Percentiles rank a stretch among this genome's conserved stretches.
phyloP scores from a whole-genome alignment of 2,888 invertebrate species.

The Nemapogon koenigi region DNA sequence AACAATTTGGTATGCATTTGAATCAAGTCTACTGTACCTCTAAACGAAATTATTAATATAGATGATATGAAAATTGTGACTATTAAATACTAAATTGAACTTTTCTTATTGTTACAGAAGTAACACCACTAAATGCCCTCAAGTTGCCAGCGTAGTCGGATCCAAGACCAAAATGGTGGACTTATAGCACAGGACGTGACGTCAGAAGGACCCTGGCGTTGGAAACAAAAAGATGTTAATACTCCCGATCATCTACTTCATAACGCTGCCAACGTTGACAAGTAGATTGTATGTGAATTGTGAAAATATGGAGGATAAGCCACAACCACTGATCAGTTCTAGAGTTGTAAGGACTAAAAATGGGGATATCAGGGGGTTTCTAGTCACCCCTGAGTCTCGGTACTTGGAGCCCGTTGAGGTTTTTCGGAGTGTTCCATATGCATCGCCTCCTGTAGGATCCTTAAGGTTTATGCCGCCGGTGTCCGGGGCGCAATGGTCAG shows the following conservation, averaged over 20 bases:
- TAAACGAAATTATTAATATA: no score
- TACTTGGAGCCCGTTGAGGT: constrained; percentile 90
- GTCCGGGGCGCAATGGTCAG: constrained; percentile 90
- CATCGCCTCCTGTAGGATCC: constrained; percentile 87
- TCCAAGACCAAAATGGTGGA: constrained; percentile 39
- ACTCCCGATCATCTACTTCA: constrained; percentile 48
- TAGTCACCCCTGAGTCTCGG: constrained; percentile 81
- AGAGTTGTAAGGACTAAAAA: constrained; percentile 88
- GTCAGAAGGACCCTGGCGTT: constrained; percentile 36
- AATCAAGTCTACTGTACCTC: no score
- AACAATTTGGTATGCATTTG: no score
- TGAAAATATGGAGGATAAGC: constrained; percentile 42
- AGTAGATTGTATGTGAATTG: constrained; percentile 48
- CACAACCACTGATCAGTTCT: constrained; percentile 71
- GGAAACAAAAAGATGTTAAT: constrained; percentile 54
- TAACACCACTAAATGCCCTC: constrained; percentile 38
- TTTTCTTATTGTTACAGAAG: constrained; percentile 39
- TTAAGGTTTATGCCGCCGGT: constrained; percentile 97
- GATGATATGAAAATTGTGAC: no score
- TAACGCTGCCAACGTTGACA: constrained; percentile 56
- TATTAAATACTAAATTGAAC: no score
- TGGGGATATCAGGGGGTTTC: constrained; percentile 85
- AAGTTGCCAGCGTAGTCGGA: constrained; percentile 24
- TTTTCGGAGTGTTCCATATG: constrained; percentile 93
- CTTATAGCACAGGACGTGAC: constrained; percentile 43